Conservation (phyloP, 2,888 invertebrate genomes). For the Heliconius sara region DNA sequence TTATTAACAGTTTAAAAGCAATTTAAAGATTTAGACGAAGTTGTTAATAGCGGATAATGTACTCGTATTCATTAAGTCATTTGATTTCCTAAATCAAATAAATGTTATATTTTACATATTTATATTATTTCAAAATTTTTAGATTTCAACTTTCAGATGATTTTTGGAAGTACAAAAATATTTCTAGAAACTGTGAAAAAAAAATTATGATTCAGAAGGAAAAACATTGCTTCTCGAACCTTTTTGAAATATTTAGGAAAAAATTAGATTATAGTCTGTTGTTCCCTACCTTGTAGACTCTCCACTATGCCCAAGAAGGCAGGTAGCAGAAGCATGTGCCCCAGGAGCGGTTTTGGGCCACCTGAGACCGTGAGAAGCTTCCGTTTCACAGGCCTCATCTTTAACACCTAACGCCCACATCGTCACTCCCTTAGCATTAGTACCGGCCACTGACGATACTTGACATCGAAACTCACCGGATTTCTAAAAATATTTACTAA, state of each 20-base stretch:
- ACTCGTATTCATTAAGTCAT: not conserved
- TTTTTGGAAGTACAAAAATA: too few relatives aligned
- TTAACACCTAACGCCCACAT: constrained; percentile 87
- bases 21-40: constrained; percentile 29
- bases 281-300: constrained; percentile 69
- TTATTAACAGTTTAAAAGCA: constrained; percentile 33
- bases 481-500: constrained; percentile 80
- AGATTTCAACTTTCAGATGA: too few relatives aligned
- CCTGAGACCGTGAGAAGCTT: constrained; percentile 82
- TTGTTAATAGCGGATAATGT: constrained; percentile 21
- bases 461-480: constrained; percentile 91
- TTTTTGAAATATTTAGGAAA: too few relatives aligned
- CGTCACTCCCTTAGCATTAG: constrained; percentile 82
- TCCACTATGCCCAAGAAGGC: constrained; percentile 82
- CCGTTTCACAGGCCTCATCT: constrained; percentile 76
- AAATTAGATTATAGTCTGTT: not conserved
- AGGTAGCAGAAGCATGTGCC: constrained; percentile 82
- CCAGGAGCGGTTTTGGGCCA: constrained; percentile 89
- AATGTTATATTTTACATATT: too few relatives aligned
- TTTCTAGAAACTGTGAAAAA: too few relatives aligned
- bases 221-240: too few relatives aligned
- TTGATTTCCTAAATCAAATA: not conserved
- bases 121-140: not conserved
- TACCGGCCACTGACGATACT: constrained; percentile 83
- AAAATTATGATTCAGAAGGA: too few relatives aligned